Evolutionary conservation across 2,888 invertebrate species (phyloP), one percentile per base, ranked within the genome.

Genomic region (Leucozona laternaria): DNA sequence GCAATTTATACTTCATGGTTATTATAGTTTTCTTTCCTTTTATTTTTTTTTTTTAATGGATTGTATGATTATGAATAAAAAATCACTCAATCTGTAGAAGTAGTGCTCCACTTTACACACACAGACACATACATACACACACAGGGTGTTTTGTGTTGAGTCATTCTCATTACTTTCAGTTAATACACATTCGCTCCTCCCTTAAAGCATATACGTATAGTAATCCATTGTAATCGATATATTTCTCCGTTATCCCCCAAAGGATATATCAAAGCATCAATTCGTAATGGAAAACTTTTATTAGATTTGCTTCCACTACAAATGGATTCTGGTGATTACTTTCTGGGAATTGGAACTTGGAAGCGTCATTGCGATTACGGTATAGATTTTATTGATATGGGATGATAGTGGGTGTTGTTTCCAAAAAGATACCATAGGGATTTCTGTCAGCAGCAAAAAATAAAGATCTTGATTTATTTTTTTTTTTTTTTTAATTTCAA

Each of bases 31-130:
- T 37, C 10, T 57, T 22, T 25, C 10, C 15, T 22, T 28, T 76
- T 45, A 8, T 57, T 58, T 37, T 70, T 8, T 25, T 55, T 40
- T 64, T 15, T 75, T 62, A 64, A 45, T 53, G 68, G 34, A 68
- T 37, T 68, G 50, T 15, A 68, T 68, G 68, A 68, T 68, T 66
- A 48, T 66, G 66, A 66, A 66, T 66, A 66, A 68, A 68, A 68
- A 53, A 53, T 25, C 37, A 68, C 25, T 40, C 37, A 31, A 22
- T 34, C 2, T 58, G 57, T 34, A 13, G 11, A 25, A 53, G 25
- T n/a, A n/a, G n/a, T n/a, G n/a, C n/a, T n/a, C n/a, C n/a, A n/a
- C n/a, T n/a, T n/a, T n/a, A n/a, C n/a, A n/a, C n/a, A n/a, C n/a
- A n/a, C n/a, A n/a, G n/a, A n/a, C n/a, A n/a, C n/a, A n/a, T n/a